Evolutionary conservation across 1,140 invertebrate genomes (phyloP), one percentile per base, ranked within the genome.

Genomic region (Hydropsyche tenuis): DNA sequence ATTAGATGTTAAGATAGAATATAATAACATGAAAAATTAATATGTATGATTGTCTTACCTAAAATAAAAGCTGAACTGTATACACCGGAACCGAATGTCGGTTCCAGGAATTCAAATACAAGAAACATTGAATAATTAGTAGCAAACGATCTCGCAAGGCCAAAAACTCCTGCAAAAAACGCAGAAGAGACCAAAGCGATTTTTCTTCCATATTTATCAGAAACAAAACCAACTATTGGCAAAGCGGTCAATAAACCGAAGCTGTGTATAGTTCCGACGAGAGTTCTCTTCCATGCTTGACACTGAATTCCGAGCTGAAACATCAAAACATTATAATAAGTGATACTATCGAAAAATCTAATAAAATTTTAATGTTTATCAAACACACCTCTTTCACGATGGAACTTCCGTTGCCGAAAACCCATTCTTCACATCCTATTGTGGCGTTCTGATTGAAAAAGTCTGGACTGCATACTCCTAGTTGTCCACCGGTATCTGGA

Each of bases 191-290:
- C 86, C 70, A 93, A 82, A 0, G 89, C 85, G 25, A 86, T 85
- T 72, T 88, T 87, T 14, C 92, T 85, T 1, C 92, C 92, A 81
- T 82, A 85, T 45, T 81, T 79, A 82, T 92, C 91, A 0, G 91
- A 91, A 27, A 92, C 81, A 78, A 88, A 86, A 27, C 90, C 90
- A 0, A 89, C 87, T 51, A 92, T 84, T 7, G 90, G 88, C 56
- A 93, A 81, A n/a, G 90, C 90, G 46, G 91, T 79, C 60, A 93
- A 88, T 45, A 90, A 89, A 12, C 91, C 91, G 48, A 90, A 79
- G 62, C 89, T 92, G 62, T 91, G 90, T 27, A 91, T 85, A 1
- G 90, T 92, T 9, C 91, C 91, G 6, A 92, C 88, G 43, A 91
- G 80, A 0, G 90, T 88, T 20, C 92, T 81, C 78, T 88, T 90